A percentile compares a stretch with the other conserved stretches of the same genome.
phyloP scores from a whole-genome alignment of 2,113 vertebrate genomes.

The Leucosticte australis region DNA sequence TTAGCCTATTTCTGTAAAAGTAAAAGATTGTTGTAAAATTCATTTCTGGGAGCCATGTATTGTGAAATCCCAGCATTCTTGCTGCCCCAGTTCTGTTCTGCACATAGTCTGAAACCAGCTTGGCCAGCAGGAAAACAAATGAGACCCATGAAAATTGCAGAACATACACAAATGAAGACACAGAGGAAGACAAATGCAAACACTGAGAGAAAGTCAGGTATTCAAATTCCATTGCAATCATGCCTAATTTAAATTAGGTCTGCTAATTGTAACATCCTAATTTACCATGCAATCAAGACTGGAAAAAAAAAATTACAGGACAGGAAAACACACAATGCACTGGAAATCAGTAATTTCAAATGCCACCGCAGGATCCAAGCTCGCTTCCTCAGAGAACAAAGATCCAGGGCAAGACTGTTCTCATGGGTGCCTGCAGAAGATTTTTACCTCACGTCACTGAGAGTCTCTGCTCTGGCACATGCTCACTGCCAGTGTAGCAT shows the following conservation, averaged over 20 bases:
- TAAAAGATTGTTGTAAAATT: neutral
- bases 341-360: constrained; percentile 18
- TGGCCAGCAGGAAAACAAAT: neutral
- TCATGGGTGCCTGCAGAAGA: neutral
- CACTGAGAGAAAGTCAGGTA: neutral
- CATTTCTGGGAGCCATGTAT: neutral
- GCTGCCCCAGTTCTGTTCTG: neutral
- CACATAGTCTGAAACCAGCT: neutral
- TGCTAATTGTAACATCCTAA: constrained; percentile 13
- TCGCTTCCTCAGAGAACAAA: neutral
- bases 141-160: neutral
- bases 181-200: constrained; percentile 7
- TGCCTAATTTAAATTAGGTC: constrained; percentile 25
- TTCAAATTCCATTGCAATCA: constrained; percentile 2
- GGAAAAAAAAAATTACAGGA: constrained; percentile 12
- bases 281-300: constrained; percentile 30
- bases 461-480: neutral
- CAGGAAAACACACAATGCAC: constrained; percentile 4
- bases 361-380: neutral
- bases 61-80: neutral
- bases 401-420: neutral
- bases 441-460: neutral
- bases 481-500: neutral
- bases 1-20: neutral
- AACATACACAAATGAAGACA: neutral